A percentile compares a stretch with the other conserved stretches of the same genome.
These are phyloP conservation scores for Beris morrisii DNA, from an alignment of 2,888 invertebrate genomes.

Conservation along the genomic window DNA sequence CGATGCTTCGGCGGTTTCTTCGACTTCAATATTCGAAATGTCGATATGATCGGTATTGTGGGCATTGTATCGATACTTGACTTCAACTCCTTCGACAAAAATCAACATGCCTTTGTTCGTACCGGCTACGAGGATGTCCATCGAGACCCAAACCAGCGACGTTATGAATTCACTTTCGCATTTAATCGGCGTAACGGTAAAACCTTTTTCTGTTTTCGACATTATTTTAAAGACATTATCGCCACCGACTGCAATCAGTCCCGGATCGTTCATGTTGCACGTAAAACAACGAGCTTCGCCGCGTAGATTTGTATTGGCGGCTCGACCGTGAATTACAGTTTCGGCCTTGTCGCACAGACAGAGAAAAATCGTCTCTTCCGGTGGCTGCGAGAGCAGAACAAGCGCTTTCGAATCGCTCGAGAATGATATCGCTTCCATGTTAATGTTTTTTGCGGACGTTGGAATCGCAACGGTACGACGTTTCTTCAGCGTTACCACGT, in stretches of 20 bases:
- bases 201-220: slow-evolving; percentile 68
- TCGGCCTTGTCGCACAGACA: slow-evolving; percentile 77
- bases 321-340: slow-evolving; percentile 48
- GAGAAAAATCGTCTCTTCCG: slow-evolving; percentile 69
- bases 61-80: slow-evolving; percentile 69
- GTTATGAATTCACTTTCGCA: slow-evolving; percentile 74
- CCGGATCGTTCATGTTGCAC: slow-evolving; percentile 66
- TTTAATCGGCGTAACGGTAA: slow-evolving; percentile 73
- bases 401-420: slow-evolving; percentile 81
- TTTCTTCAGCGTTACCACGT: slow-evolving; percentile 68
- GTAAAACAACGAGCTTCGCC: slow-evolving; percentile 50
- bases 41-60: slow-evolving; percentile 49
- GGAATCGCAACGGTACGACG: slow-evolving; percentile 69
- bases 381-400: slow-evolving; percentile 77
- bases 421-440: slow-evolving; percentile 74
- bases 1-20: slow-evolving; percentile 44
- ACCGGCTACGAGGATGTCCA: slow-evolving; percentile 82
- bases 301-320: slow-evolving; percentile 46
- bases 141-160: slow-evolving; percentile 78
- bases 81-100: slow-evolving; percentile 82
- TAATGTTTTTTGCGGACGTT: slow-evolving; percentile 62
- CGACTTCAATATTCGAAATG: slow-evolving; percentile 37
- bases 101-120: slow-evolving; percentile 75
- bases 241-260: slow-evolving; percentile 65
- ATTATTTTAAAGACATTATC: slow-evolving; percentile 66